Conservation (phyloP, 2,113 vertebrate genomes). For the Coturnix japonica region DNA sequence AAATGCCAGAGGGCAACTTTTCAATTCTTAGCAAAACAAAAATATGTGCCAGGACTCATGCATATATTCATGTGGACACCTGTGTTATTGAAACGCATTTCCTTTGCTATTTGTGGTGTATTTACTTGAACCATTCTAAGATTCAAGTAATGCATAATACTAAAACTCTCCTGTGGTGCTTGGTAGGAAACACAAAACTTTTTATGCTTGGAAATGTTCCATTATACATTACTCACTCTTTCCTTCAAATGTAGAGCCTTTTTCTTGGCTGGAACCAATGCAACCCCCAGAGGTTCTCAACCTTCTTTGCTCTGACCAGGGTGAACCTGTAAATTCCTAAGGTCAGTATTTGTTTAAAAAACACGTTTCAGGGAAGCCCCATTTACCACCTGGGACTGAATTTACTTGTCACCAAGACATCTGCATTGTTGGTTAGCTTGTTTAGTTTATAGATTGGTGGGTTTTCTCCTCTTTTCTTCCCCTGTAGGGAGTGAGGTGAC, state of each 20-base stretch:
- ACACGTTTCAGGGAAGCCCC: neutral
- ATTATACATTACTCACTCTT: neutral
- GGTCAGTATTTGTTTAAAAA: neutral
- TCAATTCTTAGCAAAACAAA: constrained; percentile 64
- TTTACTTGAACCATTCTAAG: constrained; percentile 33
- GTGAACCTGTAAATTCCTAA: neutral
- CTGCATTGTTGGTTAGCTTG: neutral
- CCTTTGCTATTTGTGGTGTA: constrained; percentile 50
- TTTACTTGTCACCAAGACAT: neutral
- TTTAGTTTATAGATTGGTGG: neutral
- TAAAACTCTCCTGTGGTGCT: constrained; percentile 22
- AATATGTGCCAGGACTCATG: constrained; percentile 52
- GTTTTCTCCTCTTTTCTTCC: neutral
- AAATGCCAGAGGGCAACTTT: constrained; percentile 59
- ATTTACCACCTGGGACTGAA: neutral
- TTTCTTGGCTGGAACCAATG: neutral
- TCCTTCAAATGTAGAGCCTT: neutral
- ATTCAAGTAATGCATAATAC: constrained; percentile 35
- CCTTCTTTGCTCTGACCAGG: neutral
- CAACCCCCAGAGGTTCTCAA: neutral
- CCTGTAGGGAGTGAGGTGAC: neutral
- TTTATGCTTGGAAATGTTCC: constrained; percentile 10
- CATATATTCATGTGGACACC: constrained; percentile 70
- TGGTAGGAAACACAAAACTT: constrained; percentile 6
- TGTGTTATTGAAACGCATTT: constrained; percentile 62